Evolutionary conservation across 2,888 invertebrate species (phyloP).

Genomic region (Heteromyza rotundicornis): DNA sequence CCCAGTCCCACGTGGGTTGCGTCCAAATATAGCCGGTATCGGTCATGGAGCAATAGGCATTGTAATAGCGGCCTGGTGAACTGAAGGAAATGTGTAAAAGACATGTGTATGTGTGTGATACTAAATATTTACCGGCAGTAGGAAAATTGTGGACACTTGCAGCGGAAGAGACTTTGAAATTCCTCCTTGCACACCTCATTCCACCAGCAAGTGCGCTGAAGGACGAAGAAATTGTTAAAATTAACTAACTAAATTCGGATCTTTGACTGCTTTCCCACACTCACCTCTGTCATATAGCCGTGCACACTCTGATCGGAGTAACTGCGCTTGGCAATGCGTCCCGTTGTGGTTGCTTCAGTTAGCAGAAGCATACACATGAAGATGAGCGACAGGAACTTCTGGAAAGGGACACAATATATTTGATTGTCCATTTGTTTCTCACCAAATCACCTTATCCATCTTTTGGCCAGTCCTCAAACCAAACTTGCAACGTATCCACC

Average conservation of each 20-base stretch:
- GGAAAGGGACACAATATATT: too few species aligned
- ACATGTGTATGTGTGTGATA: not conserved
- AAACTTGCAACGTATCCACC: too few species aligned
- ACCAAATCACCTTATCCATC: too few species aligned
- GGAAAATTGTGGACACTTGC: slow-evolving; percentile 87
- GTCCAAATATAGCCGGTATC: slow-evolving; percentile 91
- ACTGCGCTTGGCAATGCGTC: slow-evolving; percentile 69
- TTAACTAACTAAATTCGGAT: not conserved
- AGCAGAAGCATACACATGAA: slow-evolving; percentile 39
- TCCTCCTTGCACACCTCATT: slow-evolving; percentile 93
- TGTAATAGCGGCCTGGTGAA: slow-evolving; percentile 87
- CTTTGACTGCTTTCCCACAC: slow-evolving; percentile 24
- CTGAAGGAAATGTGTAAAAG: slow-evolving; percentile 33
- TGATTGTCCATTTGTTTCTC: too few species aligned
- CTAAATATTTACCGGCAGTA: slow-evolving; percentile 67
- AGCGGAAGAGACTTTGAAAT: slow-evolving; percentile 84
- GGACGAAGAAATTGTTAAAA: not conserved
- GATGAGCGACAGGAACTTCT: slow-evolving; percentile 37
- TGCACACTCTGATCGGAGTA: slow-evolving; percentile 82
- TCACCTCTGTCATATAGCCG: slow-evolving; percentile 84
- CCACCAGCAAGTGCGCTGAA: slow-evolving; percentile 89
- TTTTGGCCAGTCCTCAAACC: too few species aligned
- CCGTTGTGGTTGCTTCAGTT: slow-evolving; percentile 31
- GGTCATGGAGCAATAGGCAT: slow-evolving; percentile 89
- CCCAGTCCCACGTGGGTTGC: slow-evolving; percentile 69